Conservation (phyloP, 2,797 vertebrate genomes). For the Simalia tracyae region DNA sequence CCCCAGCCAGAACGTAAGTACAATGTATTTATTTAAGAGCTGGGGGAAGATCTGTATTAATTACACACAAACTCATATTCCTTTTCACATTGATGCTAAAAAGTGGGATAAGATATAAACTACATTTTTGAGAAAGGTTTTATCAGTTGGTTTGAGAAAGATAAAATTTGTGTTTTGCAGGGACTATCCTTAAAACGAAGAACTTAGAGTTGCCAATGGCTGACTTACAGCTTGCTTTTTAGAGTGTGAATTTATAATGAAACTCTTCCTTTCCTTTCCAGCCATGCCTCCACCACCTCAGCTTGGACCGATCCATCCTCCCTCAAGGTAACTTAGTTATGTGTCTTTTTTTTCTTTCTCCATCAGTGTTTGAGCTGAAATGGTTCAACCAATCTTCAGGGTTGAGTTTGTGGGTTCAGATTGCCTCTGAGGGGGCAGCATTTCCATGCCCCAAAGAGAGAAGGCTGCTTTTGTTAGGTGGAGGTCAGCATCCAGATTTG, state of each 20-base stretch:
- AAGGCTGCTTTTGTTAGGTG: conserved; percentile 15
- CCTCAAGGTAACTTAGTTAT: conserved; percentile 78
- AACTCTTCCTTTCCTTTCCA: conserved; percentile 61
- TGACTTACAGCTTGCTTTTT: background rate
- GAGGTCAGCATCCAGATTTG: conserved; percentile 1
- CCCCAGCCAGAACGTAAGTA: conserved; percentile 84
- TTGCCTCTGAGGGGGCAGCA: background rate
- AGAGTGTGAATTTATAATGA: background rate
- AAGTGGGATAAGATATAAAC: background rate
- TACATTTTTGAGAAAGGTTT: background rate
- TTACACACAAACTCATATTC: background rate
- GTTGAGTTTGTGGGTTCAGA: background rate
- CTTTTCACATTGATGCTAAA: background rate
- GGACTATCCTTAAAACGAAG: background rate
- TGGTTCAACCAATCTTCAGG: background rate
- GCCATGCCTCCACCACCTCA: conserved; percentile 83
- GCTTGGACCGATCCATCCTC: conserved; percentile 87
- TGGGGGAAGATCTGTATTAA: background rate
- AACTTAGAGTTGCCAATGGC: background rate
- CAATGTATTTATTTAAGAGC: background rate
- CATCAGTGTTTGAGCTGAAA: background rate
- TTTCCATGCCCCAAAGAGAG: background rate
- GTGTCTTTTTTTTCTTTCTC: background rate
- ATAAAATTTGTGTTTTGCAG: background rate
- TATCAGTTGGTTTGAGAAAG: background rate